These are phyloP conservation scores for Cephus runcator DNA, from an alignment of 2,888 invertebrate genomes.

Conservation along the genomic window DNA sequence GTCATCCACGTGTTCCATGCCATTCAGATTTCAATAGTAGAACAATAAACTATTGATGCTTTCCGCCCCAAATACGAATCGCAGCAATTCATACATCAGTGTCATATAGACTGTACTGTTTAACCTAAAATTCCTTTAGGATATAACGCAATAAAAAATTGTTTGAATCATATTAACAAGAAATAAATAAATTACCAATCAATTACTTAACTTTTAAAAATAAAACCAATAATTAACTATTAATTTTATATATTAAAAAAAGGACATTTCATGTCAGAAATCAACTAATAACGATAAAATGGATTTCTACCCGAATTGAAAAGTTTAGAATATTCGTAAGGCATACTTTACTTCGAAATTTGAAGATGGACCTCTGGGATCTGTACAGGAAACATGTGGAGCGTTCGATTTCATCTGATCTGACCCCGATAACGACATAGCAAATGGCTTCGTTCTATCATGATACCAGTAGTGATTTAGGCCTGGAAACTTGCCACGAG, in stretches of 20 bases:
- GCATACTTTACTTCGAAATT: neutral
- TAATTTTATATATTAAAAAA: neutral
- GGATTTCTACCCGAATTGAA: neutral
- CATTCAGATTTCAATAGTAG: neutral
- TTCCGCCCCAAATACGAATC: neutral
- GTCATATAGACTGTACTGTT: neutral
- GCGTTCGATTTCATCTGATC: neutral
- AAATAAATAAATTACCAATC: no score
- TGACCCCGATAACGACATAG: slow-evolving; percentile 6
- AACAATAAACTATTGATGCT: neutral
- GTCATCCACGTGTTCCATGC: neutral
- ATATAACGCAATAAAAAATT: neutral
- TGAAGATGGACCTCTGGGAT: neutral
- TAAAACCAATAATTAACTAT: neutral
- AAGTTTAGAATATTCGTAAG: neutral
- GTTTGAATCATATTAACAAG: no score
- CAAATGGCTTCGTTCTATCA: neutral
- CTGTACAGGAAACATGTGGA: neutral
- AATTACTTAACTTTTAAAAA: no score
- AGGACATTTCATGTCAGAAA: neutral
- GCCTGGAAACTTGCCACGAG: neutral
- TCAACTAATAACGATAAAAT: neutral
- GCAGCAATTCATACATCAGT: neutral
- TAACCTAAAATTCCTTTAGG: neutral
- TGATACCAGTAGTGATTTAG: neutral